A percentile compares a stretch with the other conserved stretches of the same genome.
These are phyloP conservation scores for Lysandra bellargus DNA, from an alignment of 2,888 invertebrate genomes.

Conservation along the genomic window DNA sequence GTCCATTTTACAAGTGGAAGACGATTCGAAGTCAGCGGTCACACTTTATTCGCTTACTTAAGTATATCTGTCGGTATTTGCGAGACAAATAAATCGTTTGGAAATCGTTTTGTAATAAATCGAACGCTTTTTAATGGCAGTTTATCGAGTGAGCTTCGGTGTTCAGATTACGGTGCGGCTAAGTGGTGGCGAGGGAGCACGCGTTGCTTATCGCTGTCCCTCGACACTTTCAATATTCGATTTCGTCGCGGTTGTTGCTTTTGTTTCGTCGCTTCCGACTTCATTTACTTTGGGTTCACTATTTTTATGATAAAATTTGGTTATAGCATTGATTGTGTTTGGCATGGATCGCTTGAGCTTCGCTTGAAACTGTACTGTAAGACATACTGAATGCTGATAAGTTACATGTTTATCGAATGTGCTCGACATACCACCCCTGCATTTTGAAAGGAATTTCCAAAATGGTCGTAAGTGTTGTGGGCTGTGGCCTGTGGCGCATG, in stretches of 20 bases:
- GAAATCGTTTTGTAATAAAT: constrained; percentile 79
- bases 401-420: neutral
- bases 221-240: constrained; percentile 80
- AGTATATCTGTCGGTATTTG: constrained; percentile 44
- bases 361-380: neutral
- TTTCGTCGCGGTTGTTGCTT: constrained; percentile 64
- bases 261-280: constrained; percentile 49
- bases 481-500: too few relatives aligned
- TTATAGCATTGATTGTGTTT: constrained; percentile 1
- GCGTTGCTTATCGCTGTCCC: constrained; percentile 73
- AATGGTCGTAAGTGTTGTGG: neutral
- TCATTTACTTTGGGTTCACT: constrained; percentile 31
- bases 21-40: constrained; percentile 17
- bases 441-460: neutral
- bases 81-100: constrained; percentile 56
- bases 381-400: neutral
- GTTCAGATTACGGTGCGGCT: constrained; percentile 74
- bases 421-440: neutral
- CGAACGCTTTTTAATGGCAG: constrained; percentile 80
- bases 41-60: constrained; percentile 34
- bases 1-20: constrained; percentile 30
- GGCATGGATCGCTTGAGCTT: neutral
- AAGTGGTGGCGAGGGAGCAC: constrained; percentile 76
- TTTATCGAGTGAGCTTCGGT: constrained; percentile 79
- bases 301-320: constrained; percentile 27